phyloP scores from a whole-genome alignment of 2,797 vertebrate genomes.

The Pempheris klunzingeri region DNA sequence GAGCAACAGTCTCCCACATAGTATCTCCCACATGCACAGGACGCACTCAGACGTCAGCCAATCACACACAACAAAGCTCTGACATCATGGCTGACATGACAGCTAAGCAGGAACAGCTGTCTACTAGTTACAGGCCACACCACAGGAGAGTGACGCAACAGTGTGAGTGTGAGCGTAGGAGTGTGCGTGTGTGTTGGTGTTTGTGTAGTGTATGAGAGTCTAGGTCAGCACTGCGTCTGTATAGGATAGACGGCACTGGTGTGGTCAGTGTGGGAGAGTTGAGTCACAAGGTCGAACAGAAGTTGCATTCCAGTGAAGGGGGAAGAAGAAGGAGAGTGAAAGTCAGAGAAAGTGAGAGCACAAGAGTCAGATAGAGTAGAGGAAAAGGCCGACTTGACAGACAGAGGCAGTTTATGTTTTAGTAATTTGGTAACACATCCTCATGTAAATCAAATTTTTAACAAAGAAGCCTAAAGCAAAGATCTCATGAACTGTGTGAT shows the following conservation, averaged over 20 bases:
- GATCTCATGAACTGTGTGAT: constrained; percentile 40
- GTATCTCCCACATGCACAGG: constrained; percentile 52
- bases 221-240: constrained; percentile 67
- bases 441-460: constrained; percentile 24
- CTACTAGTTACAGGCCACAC: constrained; percentile 63
- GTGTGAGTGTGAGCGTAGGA: background rate
- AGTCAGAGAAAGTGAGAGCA: constrained; percentile 56
- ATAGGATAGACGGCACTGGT: constrained; percentile 59
- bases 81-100: constrained; percentile 79
- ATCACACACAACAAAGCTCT: constrained; percentile 77
- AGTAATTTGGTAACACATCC: constrained; percentile 43
- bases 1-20: constrained; percentile 45
- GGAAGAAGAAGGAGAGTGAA: constrained; percentile 55
- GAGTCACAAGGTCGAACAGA: constrained; percentile 79
- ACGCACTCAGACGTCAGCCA: constrained; percentile 70
- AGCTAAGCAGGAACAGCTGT: constrained; percentile 82
- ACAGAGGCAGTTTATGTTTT: constrained; percentile 33
- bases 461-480: background rate
- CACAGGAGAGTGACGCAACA: constrained; percentile 74
- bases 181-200: constrained; percentile 11
- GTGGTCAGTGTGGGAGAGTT: constrained; percentile 82
- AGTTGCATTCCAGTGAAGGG: constrained; percentile 72
- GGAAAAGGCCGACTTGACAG: constrained; percentile 39
- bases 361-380: constrained; percentile 48
- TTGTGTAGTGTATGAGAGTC: constrained; percentile 38